Conservation (phyloP, 2,888 invertebrate genomes). For the Epiblema foenella region DNA sequence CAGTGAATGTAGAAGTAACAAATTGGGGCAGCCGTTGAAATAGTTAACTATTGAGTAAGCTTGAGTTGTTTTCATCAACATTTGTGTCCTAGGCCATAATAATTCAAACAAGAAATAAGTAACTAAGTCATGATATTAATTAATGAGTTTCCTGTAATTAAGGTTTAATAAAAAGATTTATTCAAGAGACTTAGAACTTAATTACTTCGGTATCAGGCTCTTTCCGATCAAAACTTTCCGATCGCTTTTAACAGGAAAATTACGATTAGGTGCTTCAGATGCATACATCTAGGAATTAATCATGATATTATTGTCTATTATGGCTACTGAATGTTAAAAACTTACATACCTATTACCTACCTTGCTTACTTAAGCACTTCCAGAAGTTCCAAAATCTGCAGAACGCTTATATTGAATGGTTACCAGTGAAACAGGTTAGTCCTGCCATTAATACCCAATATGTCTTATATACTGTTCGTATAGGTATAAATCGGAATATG, state of each 20-base stretch:
- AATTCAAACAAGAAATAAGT: neutral
- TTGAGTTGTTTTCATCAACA: neutral
- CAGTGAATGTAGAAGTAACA: conserved; percentile 7
- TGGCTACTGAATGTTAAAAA: no score
- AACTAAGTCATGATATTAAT: conserved; percentile 12
- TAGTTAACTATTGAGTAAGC: neutral
- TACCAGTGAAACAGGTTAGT: no score
- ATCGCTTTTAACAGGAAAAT: conserved; percentile 4
- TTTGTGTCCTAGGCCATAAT: neutral
- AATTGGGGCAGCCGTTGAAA: neutral
- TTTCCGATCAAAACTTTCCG: conserved; percentile 30
- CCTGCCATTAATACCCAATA: no score
- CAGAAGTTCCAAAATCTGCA: no score
- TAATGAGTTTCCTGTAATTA: conserved; percentile 23
- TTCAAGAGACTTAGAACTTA: conserved; percentile 8
- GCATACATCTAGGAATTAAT: no score
- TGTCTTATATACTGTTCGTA: no score
- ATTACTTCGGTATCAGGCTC: conserved; percentile 1
- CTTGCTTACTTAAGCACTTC: no score
- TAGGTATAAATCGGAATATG: no score
- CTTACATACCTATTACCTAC: no score
- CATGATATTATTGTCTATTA: no score
- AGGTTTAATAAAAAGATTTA: conserved; percentile 26
- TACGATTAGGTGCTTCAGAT: no score
- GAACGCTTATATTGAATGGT: no score